Conservation (phyloP, 2,113 vertebrate genomes). For the Otocyon megalotis region DNA sequence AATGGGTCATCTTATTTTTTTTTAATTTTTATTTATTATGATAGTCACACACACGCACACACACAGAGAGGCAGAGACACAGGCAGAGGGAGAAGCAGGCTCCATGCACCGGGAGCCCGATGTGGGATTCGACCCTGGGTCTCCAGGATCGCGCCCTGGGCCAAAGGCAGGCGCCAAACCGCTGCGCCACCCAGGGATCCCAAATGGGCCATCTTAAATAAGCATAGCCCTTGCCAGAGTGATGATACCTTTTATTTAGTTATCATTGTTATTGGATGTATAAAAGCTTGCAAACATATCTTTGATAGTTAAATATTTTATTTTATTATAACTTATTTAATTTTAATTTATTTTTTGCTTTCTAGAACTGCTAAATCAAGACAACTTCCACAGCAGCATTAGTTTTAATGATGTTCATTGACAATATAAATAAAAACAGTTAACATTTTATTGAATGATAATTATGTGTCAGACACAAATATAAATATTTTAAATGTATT, state of each 20-base stretch:
- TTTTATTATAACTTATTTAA: not conserved
- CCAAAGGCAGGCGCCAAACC: not conserved
- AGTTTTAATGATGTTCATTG: not conserved
- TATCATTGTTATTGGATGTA: not conserved
- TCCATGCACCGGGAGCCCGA: too few species aligned
- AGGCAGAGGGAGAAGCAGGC: too few species aligned
- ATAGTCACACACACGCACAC: too few species aligned
- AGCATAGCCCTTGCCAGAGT: not conserved
- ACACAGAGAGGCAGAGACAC: too few species aligned
- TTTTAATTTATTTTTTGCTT: not conserved
- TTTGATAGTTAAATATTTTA: not conserved
- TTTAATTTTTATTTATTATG: too few species aligned
- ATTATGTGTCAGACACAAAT: not conserved
- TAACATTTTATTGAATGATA: not conserved
- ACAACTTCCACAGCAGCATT: not conserved
- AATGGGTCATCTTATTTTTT: not conserved
- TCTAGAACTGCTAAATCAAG: not conserved
- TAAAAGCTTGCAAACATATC: not conserved
- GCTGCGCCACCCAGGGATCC: not conserved
- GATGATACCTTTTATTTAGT: not conserved
- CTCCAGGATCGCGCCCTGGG: too few species aligned
- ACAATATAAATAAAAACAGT: not conserved
- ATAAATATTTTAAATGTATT: not conserved
- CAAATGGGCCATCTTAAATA: not conserved
- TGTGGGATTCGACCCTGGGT: too few species aligned